Evolutionary conservation across 2,113 vertebrate genomes (phyloP).

Genomic region (Aythya baeri): DNA sequence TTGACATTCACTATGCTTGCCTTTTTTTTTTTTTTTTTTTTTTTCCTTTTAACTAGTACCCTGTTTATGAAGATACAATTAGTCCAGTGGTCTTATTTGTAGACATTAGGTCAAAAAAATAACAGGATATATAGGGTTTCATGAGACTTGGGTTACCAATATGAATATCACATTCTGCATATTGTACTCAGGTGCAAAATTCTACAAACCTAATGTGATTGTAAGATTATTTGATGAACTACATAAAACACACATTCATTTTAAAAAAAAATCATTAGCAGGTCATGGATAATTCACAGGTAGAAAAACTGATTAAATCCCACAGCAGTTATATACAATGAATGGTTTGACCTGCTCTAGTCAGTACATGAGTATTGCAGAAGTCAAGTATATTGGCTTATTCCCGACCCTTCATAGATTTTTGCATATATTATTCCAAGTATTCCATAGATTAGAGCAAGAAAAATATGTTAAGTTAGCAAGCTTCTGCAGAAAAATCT

Average conservation of each 20-base stretch:
- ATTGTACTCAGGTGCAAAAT: not conserved
- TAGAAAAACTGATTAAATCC: not conserved
- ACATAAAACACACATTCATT: not conserved
- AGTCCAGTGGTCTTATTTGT: not conserved
- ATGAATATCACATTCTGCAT: not conserved
- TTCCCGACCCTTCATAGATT: not conserved
- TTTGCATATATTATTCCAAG: not conserved
- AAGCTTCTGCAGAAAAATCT: conserved; percentile 1
- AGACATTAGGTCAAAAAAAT: not conserved
- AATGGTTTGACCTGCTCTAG: not conserved
- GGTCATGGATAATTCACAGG: conserved; percentile 38
- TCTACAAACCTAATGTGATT: not conserved
- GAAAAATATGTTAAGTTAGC: not conserved
- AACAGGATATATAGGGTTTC: not conserved
- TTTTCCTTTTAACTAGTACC: not conserved
- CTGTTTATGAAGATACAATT: not conserved
- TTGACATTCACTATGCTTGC: not conserved
- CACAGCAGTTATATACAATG: not conserved
- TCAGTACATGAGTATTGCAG: not conserved
- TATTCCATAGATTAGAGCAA: not conserved
- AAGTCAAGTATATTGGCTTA: not conserved
- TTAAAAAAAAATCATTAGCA: conserved; percentile 45
- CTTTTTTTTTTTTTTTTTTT: not conserved
- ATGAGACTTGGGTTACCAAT: not conserved
- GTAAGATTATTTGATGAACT: conserved; percentile 35